Base-by-base conservation (phyloP, 2,113 vertebrate genomes). In the Heliornis fulica region DNA sequence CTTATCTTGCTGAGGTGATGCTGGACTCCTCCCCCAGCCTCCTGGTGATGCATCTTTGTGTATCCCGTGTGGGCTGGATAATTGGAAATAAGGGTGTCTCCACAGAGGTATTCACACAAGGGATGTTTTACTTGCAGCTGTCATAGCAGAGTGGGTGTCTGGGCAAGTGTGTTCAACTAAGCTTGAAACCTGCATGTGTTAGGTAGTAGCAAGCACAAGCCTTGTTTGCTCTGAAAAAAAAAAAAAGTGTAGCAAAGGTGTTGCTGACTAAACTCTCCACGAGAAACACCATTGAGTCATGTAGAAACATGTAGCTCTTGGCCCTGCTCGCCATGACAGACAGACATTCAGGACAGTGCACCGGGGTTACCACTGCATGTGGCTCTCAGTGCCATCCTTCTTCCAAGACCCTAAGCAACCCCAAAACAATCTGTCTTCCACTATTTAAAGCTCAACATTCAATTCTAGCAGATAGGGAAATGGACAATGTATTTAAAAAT, bases 331-430 rank as follows among this genome's bases (percentile, higher is more conserved):
- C 21, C 31, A 38, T 32, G 51, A 51, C 23, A 36, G 31, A 76
- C 45, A 29, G 17, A 23, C 8, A 0, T 0, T 1, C 6, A 3
- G 13, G 41, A 11, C n/a, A 71, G 5, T 7, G n/a, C 7, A 29
- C 18, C 9, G 36, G 36, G 11, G 1, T 40, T 68, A 41, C 56
- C 57, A 41, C 8, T 0, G 0, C 3, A 18, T 15, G 43, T 68
- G 40, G 15, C 32, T 34, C 3, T 15, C 1, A 0, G 17, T 66
- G 65, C 22, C 17, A 26, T 26, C 15, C 9, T 18, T 23, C 23
- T 69, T n/a, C 25, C 26, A 40, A 78, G 51, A 56, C 4, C 12
- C 23, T 40, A 36, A 28, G 13, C 17, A 69, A 48, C 18, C 17
- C 26, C 23, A 15, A 15, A 20, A 4, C 15, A 13, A 5, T 21